These are phyloP conservation scores for Atherinosoma microstoma DNA, from an alignment of 2,797 vertebrate species.

Conservation along the genomic window DNA sequence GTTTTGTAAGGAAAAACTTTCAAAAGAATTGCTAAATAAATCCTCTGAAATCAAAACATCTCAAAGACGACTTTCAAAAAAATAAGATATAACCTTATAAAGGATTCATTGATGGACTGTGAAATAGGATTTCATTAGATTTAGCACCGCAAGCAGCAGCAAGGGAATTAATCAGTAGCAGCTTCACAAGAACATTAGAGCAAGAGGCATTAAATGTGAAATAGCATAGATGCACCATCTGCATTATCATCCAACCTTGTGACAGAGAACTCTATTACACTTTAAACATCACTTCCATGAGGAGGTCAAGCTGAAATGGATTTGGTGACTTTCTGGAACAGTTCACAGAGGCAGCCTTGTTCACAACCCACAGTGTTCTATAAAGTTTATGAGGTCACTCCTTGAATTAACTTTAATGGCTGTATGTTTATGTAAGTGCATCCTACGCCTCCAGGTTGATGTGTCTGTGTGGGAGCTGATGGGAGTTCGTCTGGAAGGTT, in stretches of 20 bases:
- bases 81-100: neutral
- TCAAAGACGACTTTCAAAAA: neutral
- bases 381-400: neutral
- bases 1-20: neutral
- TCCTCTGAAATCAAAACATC: neutral
- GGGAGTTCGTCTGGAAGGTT: slow-evolving; percentile 83
- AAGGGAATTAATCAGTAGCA: neutral
- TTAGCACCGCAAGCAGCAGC: neutral
- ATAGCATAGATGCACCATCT: neutral
- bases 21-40: neutral
- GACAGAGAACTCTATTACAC: neutral
- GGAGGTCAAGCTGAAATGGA: neutral
- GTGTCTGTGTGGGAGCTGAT: slow-evolving; percentile 73
- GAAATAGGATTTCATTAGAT: neutral
- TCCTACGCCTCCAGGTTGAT: slow-evolving; percentile 19
- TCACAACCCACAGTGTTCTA: neutral
- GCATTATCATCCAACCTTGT: neutral
- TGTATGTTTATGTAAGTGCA: neutral
- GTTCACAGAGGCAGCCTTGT: neutral
- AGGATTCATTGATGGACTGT: neutral
- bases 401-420: neutral
- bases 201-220: neutral
- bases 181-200: neutral
- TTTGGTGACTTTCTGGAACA: neutral
- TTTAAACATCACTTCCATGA: neutral